Evolutionary conservation across 2,797 vertebrate species (phyloP).

Genomic region (Propithecus deckenii): DNA sequence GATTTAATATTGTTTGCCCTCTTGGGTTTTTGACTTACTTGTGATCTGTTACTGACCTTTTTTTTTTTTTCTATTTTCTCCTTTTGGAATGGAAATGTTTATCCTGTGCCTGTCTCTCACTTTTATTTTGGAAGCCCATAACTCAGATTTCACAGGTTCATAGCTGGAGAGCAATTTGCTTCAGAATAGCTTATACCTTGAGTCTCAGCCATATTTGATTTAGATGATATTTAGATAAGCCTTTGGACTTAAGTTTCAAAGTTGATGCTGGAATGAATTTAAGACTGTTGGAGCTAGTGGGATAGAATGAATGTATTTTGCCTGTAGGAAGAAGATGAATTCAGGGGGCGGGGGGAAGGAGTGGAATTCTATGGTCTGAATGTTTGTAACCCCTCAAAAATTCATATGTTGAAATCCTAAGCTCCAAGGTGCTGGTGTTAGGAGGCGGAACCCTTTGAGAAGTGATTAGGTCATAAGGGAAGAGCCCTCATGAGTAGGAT

Average conservation of each 20-base stretch:
- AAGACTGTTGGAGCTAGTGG: background rate
- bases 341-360: too few species aligned
- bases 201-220: background rate
- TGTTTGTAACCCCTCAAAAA: background rate
- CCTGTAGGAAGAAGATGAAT: background rate
- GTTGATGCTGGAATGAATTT: background rate
- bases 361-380: too few species aligned
- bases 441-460: background rate
- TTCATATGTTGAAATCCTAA: background rate
- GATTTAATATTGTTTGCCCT: background rate
- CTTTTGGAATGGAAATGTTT: background rate
- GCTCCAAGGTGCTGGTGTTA: background rate
- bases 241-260: background rate
- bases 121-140: background rate
- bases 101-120: background rate
- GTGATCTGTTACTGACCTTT: background rate
- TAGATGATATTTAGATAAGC: background rate
- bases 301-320: background rate
- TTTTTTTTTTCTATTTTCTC: background rate
- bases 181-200: background rate
- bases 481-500: background rate
- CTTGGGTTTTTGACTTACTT: too few species aligned
- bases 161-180: background rate
- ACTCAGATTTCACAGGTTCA: background rate
- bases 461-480: background rate